A percentile compares a stretch with the other conserved stretches of the same genome.
phyloP scores from a whole-genome alignment of 1,140 invertebrate species.

The Rhizoglyphus robini region DNA sequence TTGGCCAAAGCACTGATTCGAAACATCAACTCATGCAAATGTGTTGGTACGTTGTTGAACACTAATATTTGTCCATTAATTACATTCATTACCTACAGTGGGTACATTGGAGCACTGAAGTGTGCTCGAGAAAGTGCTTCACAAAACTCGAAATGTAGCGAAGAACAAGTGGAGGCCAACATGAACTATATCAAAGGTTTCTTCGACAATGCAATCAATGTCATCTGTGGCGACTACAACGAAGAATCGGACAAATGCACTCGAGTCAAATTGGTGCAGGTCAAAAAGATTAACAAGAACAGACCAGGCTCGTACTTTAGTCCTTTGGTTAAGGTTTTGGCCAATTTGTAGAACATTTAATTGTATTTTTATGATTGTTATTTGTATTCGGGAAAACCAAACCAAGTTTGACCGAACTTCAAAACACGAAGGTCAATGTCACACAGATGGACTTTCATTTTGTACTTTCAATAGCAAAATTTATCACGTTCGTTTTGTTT shows the following conservation, averaged over 20 bases:
- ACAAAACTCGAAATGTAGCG: background rate
- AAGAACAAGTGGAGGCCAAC: background rate
- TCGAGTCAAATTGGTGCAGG: background rate
- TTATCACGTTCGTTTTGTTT: no score
- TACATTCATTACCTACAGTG: background rate
- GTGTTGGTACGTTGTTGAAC: background rate
- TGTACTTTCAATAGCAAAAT: no score
- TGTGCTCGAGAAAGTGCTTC: background rate
- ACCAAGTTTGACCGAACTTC: no score
- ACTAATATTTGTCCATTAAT: background rate
- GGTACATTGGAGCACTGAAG: background rate
- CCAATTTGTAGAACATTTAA: background rate
- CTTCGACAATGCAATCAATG: background rate
- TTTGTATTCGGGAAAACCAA: background rate
- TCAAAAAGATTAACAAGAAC: background rate
- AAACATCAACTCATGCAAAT: background rate
- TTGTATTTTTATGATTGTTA: background rate
- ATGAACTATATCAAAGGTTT: background rate
- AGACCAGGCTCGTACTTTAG: slow-evolving; percentile 1
- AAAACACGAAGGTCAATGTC: no score
- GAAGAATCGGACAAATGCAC: slow-evolving; percentile 13
- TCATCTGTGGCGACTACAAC: slow-evolving; percentile 10
- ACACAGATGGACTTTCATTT: no score
- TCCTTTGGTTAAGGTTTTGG: background rate
- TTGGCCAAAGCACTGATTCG: background rate